These are phyloP conservation scores for Parnassius orleans DNA, from an alignment of 2,888 invertebrate genomes.

Conservation along the genomic window DNA sequence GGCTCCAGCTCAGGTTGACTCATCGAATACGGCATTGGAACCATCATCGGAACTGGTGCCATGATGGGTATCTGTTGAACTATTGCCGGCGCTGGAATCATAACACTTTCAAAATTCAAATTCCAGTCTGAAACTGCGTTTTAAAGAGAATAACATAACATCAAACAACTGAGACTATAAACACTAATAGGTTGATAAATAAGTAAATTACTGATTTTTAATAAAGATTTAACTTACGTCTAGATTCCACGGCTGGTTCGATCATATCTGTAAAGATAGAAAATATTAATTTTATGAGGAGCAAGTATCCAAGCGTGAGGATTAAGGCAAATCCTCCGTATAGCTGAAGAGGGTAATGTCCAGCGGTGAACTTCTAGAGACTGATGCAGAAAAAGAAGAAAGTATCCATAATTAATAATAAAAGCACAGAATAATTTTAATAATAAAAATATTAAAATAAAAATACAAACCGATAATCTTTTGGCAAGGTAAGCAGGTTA, in stretches of 20 bases:
- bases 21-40: constrained; percentile 31
- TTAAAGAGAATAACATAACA: background rate
- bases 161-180: background rate
- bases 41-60: constrained; percentile 32
- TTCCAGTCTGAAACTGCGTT: constrained; percentile 57
- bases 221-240: constrained; percentile 3
- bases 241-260: background rate
- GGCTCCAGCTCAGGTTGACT: constrained; percentile 17
- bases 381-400: too few species aligned
- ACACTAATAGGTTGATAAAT: background rate
- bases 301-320: too few species aligned
- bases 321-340: too few species aligned
- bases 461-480: too few species aligned
- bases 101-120: constrained; percentile 25
- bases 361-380: too few species aligned
- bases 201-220: background rate
- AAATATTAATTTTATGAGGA: background rate
- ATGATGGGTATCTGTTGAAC: constrained; percentile 22
- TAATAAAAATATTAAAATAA: too few species aligned
- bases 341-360: too few species aligned
- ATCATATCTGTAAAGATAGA: constrained; percentile 9
- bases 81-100: constrained; percentile 27
- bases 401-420: too few species aligned
- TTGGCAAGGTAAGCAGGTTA: too few species aligned
- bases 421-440: too few species aligned